These are phyloP conservation scores for Tricholauxania praeusta DNA, from an alignment of 2,888 invertebrate genomes.

Conservation along the genomic window DNA sequence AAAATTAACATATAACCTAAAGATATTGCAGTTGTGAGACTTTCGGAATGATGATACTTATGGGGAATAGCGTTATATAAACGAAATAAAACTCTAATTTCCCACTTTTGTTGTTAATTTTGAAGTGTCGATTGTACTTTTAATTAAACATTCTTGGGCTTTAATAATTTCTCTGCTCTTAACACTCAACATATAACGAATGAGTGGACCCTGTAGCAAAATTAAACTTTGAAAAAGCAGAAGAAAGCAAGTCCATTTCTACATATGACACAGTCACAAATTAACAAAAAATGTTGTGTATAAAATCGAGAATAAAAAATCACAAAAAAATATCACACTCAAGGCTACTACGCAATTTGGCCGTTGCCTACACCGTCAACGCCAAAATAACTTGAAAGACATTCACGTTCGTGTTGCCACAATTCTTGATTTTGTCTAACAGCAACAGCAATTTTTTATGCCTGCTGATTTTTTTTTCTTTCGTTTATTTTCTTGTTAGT, in stretches of 20 bases:
- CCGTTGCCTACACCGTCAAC: background rate
- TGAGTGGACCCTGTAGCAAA: background rate
- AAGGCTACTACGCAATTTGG: constrained; percentile 30
- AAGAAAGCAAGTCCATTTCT: too few species aligned
- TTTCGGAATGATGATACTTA: too few species aligned
- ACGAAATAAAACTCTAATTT: too few species aligned
- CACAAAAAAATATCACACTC: background rate
- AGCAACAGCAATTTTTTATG: background rate
- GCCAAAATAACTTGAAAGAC: background rate
- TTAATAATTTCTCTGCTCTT: background rate
- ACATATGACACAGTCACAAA: too few species aligned
- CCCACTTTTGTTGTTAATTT: too few species aligned
- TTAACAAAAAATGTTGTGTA: too few species aligned
- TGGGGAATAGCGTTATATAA: too few species aligned
- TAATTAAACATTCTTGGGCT: background rate
- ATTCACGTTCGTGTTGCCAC: background rate
- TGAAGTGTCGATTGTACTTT: background rate
- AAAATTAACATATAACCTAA: too few species aligned
- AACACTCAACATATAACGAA: too few species aligned
- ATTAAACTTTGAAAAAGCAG: constrained; percentile 3
- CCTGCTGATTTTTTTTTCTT: background rate
- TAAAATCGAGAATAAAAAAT: too few species aligned
- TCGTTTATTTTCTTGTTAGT: background rate
- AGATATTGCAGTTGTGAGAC: too few species aligned
- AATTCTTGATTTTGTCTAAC: constrained; percentile 16